Evolutionary conservation across 2,113 vertebrate genomes (phyloP), one percentile per base, ranked within the genome.

Genomic region (Gadus chalcogrammus): DNA sequence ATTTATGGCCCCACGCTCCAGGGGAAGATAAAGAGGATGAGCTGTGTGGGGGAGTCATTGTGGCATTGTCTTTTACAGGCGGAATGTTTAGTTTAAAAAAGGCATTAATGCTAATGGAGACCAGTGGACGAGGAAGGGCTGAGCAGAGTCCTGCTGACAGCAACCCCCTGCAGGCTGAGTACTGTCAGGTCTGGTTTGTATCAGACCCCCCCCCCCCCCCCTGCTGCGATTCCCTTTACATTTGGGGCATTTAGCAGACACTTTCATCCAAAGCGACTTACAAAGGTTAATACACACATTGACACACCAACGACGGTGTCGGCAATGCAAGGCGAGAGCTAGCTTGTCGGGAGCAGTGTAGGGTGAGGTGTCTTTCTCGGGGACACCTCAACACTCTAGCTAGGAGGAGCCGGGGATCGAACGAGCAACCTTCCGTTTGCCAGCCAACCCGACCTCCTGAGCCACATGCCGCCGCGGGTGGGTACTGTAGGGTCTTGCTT

Each of bases 1-100:
- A 83, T 86, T 84, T 83, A 80, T 84, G 76, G 75, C 74, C 63
- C 78, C 74, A 75, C 67, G 35, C 75, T 82, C 77, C 67, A 76
- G 68, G 75, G 48, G 11, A 64, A 67, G 80, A 85, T 84, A 83
- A 83, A 77, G 71, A 7, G 20, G 15, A 22, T 65, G 48, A 42
- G 59, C 67, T 72, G 1, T 35, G 55, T 63, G 48, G 70, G 65
- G 65, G 48, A 69, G 65, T 71, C 62, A 69, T 67, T 69, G 61
- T 71, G 70, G 53, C 64, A n/a, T 74, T 82, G 63, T 38, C n/a
- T 65, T 82, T 74, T 71, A 65, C 67, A 78, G 71, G 69, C 69
- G 38, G 59, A 13, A 74, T 74, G 70, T 71, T 79, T 22, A 17
- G 67, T 75, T 70, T 78, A 58, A 52, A 28, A 28, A 65, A 31